Percentiles rank a stretch among this genome's conserved stretches.
Conservation (phyloP, 2,113 vertebrate species). For the Epinephelus fuscoguttatus region DNA sequence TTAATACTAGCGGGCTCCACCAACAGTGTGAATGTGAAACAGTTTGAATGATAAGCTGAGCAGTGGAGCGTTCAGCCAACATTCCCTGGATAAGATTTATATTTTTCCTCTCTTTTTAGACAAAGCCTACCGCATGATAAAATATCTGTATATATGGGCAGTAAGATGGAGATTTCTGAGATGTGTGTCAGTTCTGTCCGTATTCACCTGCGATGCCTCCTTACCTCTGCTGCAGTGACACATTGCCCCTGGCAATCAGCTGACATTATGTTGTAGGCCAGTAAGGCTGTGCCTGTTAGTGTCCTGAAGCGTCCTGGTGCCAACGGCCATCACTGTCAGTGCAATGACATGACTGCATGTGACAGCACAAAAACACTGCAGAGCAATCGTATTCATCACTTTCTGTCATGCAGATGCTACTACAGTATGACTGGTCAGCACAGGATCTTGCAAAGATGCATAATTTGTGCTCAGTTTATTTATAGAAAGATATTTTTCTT, state of each 20-base stretch:
- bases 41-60: neutral
- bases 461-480: neutral
- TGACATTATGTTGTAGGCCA: conserved; percentile 37
- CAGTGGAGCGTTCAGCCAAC: neutral
- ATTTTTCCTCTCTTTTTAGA: neutral
- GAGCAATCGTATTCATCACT: conserved; percentile 24
- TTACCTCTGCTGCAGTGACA: conserved; percentile 39
- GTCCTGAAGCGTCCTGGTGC: conserved; percentile 48
- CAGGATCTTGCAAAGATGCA: neutral
- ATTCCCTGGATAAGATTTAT: neutral
- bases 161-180: neutral
- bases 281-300: conserved; percentile 27
- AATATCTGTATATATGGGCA: neutral
- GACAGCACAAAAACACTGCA: conserved; percentile 58
- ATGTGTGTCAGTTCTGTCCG: neutral
- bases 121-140: neutral
- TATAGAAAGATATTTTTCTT: neutral
- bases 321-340: conserved; percentile 51
- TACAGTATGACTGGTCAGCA: neutral
- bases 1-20: neutral
- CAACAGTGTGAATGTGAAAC: neutral
- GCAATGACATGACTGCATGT: conserved; percentile 58
- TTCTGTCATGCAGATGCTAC: conserved; percentile 37
- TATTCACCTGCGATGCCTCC: conserved; percentile 4
- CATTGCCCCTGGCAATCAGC: conserved; percentile 56